A percentile compares a stretch with the other conserved stretches of the same genome.
Evolutionary conservation across 2,888 invertebrate genomes (phyloP).

Genomic region (Trissonchulus sp.): DNA sequence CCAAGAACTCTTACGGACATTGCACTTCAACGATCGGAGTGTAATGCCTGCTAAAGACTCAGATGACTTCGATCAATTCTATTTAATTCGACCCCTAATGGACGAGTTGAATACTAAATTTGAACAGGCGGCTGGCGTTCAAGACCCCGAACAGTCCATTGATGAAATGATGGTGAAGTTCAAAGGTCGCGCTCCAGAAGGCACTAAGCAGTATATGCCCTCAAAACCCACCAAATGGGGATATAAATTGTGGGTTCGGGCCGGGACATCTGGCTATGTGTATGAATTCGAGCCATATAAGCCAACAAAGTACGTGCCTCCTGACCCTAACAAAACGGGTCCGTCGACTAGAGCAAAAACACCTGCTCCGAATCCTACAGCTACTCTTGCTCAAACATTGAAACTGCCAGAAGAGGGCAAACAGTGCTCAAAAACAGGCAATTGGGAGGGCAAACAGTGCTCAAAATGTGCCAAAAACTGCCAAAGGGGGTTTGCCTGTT

Average conservation of each 20-base stretch:
- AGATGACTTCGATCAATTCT: conserved; percentile 30
- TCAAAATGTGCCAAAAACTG: not conserved
- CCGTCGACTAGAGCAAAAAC: not conserved
- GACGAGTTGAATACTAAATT: conserved; percentile 14
- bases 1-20: conserved; percentile 19
- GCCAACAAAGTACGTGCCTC: not conserved
- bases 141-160: conserved; percentile 9
- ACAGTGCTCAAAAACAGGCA: too few species aligned
- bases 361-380: too few species aligned
- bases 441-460: conserved; percentile 4
- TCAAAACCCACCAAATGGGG: conserved; percentile 27
- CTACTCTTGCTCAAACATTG: too few species aligned
- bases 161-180: conserved; percentile 38
- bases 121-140: conserved; percentile 29
- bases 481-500: not conserved
- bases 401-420: too few species aligned
- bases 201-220: conserved; percentile 20
- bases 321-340: not conserved
- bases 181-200: conserved; percentile 32
- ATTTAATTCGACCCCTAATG: conserved; percentile 35
- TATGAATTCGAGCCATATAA: conserved; percentile 25
- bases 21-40: conserved; percentile 36
- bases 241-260: conserved; percentile 25
- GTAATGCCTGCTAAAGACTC: too few species aligned
- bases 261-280: conserved; percentile 22